Conservation (phyloP, 2,888 invertebrate species). For the Hofmannophila pseudospretella region DNA sequence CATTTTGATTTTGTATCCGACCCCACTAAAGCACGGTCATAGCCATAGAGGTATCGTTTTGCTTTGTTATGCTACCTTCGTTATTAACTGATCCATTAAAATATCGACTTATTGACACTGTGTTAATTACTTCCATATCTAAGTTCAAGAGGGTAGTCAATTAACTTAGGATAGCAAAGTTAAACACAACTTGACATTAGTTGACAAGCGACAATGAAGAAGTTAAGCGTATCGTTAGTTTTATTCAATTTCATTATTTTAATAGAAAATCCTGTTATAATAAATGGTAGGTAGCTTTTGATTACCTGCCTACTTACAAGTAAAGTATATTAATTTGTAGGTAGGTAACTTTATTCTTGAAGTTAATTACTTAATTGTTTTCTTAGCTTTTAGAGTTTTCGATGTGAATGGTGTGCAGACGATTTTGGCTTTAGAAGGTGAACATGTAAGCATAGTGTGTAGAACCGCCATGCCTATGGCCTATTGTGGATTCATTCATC, state of each 20-base stretch:
- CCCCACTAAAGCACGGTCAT: no score
- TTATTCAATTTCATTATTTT: neutral
- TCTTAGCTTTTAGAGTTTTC: slow-evolving; percentile 51
- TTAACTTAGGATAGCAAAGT: neutral
- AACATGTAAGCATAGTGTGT: slow-evolving; percentile 52
- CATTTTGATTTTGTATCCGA: no score
- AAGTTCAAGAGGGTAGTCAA: slow-evolving; percentile 2
- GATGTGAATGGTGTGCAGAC: slow-evolving; percentile 44
- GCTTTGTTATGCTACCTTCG: no score
- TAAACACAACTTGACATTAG: neutral
- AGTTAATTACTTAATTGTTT: slow-evolving; percentile 6
- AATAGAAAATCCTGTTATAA: neutral
- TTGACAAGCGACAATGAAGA: neutral
- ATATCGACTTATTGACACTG: slow-evolving; percentile 2
- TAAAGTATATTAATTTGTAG: no score
- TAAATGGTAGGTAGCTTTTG: neutral
- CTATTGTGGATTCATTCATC: slow-evolving; percentile 66
- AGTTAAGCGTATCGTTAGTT: neutral
- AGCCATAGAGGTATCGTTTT: no score
- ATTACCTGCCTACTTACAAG: no score
- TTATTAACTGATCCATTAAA: neutral
- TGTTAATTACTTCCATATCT: neutral
- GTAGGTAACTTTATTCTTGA: no score
- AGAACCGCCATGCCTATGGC: slow-evolving; percentile 51
- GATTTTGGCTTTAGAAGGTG: slow-evolving; percentile 54